Evolutionary conservation across 1,140 invertebrate species (phyloP), one percentile per base, ranked within the genome.

Genomic region (Muscidifurax raptorellus): DNA sequence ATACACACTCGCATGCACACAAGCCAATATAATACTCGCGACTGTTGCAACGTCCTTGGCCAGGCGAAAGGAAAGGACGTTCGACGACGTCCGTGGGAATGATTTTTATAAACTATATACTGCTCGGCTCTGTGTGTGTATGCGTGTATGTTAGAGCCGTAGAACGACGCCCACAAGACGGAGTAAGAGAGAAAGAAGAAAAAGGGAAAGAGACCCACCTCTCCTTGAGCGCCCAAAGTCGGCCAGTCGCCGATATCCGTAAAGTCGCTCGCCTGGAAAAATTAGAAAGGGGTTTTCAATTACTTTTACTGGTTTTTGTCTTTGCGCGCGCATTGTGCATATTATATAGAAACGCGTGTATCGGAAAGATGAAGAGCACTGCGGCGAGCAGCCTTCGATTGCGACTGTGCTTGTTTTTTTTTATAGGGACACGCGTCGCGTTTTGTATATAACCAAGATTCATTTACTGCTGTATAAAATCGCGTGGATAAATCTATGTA

Each of bases 161-260:
- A 13, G 22, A 32, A n/a, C 30, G 44, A 59, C 44, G 28, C 66
- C 36, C 79, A 81, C 36, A 15, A 81, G 64, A 80, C n/a, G 18
- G 27, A 71, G 67, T n/a, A 2, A 47, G 32, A 59, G 75, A 77
- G 32, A 66, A 40, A 64, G 47, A 28, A 76, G 40, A 78, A 84
- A 32, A 75, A 76, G 18, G 71, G 28, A 88, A 85, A 86, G 71
- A 87, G 72, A 91, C 90, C 2, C 79, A 93, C 92, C 89, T 93
- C 90, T 90, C 91, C 91, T 91, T 94, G 91, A 87, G 93, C 94
- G 87, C 95, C 96, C 76, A 97, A 93, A 85, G 96, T 95, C 82
- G 96, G 96, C 96, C 97, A 97, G 91, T 97, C 96, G 83, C 95
- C 95, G 87, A 95, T 95, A 93, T 96, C 95, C 86, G 94, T 94